Base-by-base conservation (phyloP, 2,888 invertebrate genomes). In the Dugesia japonica region DNA sequence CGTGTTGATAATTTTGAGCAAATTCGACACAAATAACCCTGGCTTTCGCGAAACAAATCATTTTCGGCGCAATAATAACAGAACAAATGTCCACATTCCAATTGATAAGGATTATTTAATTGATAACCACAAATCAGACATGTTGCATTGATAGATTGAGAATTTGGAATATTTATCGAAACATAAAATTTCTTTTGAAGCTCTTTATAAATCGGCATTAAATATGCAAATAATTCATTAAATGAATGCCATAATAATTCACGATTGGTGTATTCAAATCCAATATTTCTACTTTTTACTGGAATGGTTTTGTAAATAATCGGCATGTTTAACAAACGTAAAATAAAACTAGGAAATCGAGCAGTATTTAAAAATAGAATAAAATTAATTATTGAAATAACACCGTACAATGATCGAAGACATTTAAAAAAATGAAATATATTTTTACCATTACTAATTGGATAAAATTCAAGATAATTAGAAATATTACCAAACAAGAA, bases 201-300 rank as follows among this genome's bases (percentile, higher is more conserved):
- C 56, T n/a, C 17, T 4, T 38, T 31, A 4, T 17, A 26, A 31
- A 74, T 71, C 23, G 74, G 74, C 26, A 71, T 31, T 1, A 71
- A 26, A 13, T n/a, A 13, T n/a, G 26, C 13, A 15, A 74, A 17
- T 28, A 76, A n/a, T 31, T 76, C 76, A 74, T 31, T 33, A 23
- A 76, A 76, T 15, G 71, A 71, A 71, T 76, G 76, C 76, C 76
- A 76, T 13, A 76, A 26, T 23, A 76, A 23, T 26, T 76, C 76
- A 4, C 75, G 74, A 74, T 76, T 74, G 1, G 73, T 74, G 76
- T 74, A 76, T 9, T 71, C 76, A 74, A 76, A 76, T 9, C 71
- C 23, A 23, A 56, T 23, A 4, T n/a, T 4, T 23, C 56, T 56
- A 4, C 9, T n/a, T 56, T 23, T 56, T n/a, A 56, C 1, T 23